phyloP scores from a whole-genome alignment of 2,113 vertebrate species.

The Regulus satrapa region DNA sequence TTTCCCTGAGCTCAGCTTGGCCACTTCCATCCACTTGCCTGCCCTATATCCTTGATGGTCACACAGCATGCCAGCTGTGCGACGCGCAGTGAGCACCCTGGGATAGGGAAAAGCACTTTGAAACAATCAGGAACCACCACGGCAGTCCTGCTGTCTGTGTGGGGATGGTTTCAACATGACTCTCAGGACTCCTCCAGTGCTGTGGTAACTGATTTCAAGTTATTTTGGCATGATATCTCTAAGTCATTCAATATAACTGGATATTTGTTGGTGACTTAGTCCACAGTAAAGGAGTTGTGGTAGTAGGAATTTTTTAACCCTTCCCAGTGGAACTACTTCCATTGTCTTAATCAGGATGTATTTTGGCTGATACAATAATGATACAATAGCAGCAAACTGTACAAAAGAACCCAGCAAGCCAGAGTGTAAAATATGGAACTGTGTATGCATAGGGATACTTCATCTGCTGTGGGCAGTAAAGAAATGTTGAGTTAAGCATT shows the following conservation, averaged over 20 bases:
- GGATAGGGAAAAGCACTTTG: not conserved
- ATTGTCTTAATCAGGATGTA: not conserved
- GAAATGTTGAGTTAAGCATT: not conserved
- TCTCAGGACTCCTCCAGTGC: not conserved
- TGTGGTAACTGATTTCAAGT: not conserved
- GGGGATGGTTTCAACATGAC: not conserved
- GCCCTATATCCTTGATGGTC: fast-evolving
- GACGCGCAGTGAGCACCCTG: fast-evolving
- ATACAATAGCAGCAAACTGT: not conserved
- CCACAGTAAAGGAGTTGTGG: not conserved
- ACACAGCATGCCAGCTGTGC: not conserved
- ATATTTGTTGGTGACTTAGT: not conserved
- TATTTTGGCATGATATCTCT: not conserved
- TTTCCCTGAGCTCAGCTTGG: not conserved
- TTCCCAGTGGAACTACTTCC: not conserved
- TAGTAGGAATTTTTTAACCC: not conserved
- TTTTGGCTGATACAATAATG: not conserved
- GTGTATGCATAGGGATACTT: not conserved
- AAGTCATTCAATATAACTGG: not conserved
- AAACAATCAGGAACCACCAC: not conserved
- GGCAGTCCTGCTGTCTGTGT: not conserved
- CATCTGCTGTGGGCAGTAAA: not conserved
- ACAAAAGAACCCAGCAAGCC: not conserved
- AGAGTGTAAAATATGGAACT: not conserved
- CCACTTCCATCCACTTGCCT: not conserved